Evolutionary conservation across 1,140 invertebrate genomes (phyloP), one percentile per base, ranked within the genome.

Genomic region (Drosophila trapezifrons): DNA sequence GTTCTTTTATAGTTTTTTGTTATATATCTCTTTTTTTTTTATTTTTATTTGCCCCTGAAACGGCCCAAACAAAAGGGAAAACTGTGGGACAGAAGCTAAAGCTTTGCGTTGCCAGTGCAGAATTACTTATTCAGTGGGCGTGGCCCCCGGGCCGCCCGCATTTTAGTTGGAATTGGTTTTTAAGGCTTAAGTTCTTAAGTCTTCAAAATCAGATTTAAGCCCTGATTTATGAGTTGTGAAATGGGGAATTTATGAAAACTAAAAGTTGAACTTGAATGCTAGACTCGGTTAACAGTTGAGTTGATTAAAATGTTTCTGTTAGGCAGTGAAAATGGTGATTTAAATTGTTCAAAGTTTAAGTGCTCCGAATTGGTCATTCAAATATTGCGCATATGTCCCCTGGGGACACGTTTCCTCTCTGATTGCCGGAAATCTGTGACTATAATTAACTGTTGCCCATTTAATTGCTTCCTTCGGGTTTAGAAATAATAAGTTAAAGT

Each of bases 201-300:
- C 65, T 43, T 69, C 65, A 69, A 66, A 69, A 69, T 66, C 65
- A 65, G 43, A 71, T 58, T 71, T 58, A 71, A 71, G 42, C 65
- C 67, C 25, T 71, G 67, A 71, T 71, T 71, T 71, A 71, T 71
- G 67, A 71, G 65, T 71, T 70, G 51, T 71, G 52, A 71, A 47
- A 27, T 38, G 51, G n/a, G n/a, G 20, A 38, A 70, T 35, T 71
- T 70, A 27, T 47, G 51, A 40, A 47, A 38, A 46, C 51, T 32
- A 27, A 70, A 56, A 20, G 49, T 29, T 38, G 22, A 69, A 22
- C 35, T 37, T 29, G n/a, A 9, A 13, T 32, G 17, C 18, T 25
- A 7, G 22, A 38, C 32, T 70, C 17, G 12, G 29, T 46, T 55
- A 46, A 37, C 38, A 47, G 37, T 32, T 40, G n/a, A 25, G 35